Evolutionary conservation across 2,113 vertebrate species (phyloP).

Genomic region (Nipponia nippon): DNA sequence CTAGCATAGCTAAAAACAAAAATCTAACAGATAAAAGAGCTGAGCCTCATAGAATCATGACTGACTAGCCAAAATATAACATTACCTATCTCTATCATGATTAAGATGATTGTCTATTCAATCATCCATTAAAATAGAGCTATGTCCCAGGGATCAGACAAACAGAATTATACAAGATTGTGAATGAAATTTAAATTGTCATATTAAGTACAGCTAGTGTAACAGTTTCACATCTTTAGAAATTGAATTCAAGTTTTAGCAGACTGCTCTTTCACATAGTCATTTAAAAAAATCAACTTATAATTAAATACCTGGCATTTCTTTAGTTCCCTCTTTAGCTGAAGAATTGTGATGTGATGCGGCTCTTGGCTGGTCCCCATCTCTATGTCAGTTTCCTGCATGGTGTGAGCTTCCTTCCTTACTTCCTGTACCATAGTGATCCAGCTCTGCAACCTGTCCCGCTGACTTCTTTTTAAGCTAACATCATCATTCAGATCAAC

Average conservation of each 20-base stretch:
- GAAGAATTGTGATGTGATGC: constrained; percentile 70
- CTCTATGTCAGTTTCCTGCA: constrained; percentile 4
- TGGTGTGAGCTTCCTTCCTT: constrained; percentile 40
- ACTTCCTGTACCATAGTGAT: constrained; percentile 72
- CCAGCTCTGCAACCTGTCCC: constrained; percentile 77
- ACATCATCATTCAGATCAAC: constrained; percentile 67
- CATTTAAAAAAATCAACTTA: not conserved
- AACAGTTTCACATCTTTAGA: not conserved
- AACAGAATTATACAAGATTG: not conserved
- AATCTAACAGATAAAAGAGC: not conserved
- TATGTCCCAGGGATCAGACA: not conserved
- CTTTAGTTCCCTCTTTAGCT: constrained; percentile 80
- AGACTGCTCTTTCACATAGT: not conserved
- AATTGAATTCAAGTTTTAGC: not conserved
- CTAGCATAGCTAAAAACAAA: not conserved
- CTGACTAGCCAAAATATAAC: not conserved
- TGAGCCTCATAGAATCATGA: not conserved
- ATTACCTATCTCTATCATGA: not conserved
- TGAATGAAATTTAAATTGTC: not conserved
- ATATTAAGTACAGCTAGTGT: not conserved
- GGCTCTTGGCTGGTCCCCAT: constrained; percentile 28
- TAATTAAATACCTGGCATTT: constrained; percentile 82
- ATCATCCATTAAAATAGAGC: not conserved
- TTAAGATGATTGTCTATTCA: not conserved
- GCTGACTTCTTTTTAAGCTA: constrained; percentile 67